phyloP scores from a whole-genome alignment of 2,888 invertebrate species.

The Parasteatoda lunata region DNA sequence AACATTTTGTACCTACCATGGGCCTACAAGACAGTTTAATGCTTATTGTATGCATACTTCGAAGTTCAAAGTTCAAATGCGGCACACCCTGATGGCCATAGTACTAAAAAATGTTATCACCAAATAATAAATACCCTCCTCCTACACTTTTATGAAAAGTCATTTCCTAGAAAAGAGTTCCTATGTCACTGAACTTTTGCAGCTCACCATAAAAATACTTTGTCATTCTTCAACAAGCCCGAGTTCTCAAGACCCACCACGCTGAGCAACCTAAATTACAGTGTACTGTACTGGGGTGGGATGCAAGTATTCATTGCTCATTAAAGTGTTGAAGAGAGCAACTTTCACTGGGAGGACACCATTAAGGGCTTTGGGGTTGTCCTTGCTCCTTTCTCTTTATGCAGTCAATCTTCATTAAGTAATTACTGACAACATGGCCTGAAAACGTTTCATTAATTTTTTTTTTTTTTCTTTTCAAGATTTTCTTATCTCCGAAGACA shows the following conservation, averaged over 20 bases:
- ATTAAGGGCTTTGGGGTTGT: background rate
- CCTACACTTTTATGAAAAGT: background rate
- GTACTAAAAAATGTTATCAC: constrained; percentile 18
- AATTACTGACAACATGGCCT: constrained; percentile 16
- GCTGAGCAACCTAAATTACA: background rate
- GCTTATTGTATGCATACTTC: background rate
- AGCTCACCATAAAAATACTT: background rate
- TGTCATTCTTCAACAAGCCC: background rate
- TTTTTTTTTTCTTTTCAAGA: constrained; percentile 13
- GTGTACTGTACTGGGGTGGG: background rate
- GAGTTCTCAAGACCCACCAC: constrained; percentile 4
- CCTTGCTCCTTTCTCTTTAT: background rate
- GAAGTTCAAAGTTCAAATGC: constrained; percentile 4
- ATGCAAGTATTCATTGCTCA: background rate
- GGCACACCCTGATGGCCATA: constrained; percentile 17
- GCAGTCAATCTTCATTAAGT: constrained; percentile 34
- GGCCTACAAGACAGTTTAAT: background rate
- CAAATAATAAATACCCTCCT: constrained; percentile 4
- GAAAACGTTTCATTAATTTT: background rate
- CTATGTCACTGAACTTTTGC: constrained; percentile 27
- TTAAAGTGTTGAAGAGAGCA: background rate
- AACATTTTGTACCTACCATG: no score
- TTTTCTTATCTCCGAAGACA: constrained; percentile 8
- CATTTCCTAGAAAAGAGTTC: background rate
- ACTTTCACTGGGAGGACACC: background rate